phyloP scores from a whole-genome alignment of 1,140 invertebrate species.

The Bombus confusus region DNA sequence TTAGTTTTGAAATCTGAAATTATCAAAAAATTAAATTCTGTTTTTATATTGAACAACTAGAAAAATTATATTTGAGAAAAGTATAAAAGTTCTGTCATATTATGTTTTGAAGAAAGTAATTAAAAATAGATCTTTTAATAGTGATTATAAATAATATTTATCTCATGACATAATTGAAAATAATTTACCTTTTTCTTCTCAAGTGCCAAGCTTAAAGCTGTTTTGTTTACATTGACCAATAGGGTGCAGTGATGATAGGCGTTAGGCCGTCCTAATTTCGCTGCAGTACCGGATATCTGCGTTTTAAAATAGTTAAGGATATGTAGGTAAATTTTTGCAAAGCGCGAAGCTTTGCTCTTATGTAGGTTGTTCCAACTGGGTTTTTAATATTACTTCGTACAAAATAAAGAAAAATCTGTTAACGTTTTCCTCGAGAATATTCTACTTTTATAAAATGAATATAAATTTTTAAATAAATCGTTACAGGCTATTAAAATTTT shows the following conservation, averaged over 20 bases:
- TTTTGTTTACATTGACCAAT: slow-evolving; percentile 91
- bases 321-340: not conserved
- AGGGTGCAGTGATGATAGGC: slow-evolving; percentile 98
- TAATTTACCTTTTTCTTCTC: slow-evolving; percentile 85
- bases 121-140: not conserved
- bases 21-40: not conserved
- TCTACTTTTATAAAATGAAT: not conserved
- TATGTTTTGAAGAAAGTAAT: not conserved
- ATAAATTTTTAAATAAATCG: not conserved
- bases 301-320: slow-evolving; percentile 43
- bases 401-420: not conserved
- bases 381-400: not conserved
- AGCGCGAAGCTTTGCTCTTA: not conserved
- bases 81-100: not conserved
- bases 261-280: slow-evolving; percentile 92
- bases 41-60: not conserved
- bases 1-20: too few species aligned
- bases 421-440: not conserved
- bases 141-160: not conserved
- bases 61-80: not conserved
- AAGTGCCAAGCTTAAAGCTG: slow-evolving; percentile 86
- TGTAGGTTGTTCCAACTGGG: slow-evolving; percentile 25
- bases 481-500: not conserved
- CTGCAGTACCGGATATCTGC: slow-evolving; percentile 95
- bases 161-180: not conserved